phyloP scores from a whole-genome alignment of 1,140 invertebrate genomes.

The Halesus radiatus region DNA sequence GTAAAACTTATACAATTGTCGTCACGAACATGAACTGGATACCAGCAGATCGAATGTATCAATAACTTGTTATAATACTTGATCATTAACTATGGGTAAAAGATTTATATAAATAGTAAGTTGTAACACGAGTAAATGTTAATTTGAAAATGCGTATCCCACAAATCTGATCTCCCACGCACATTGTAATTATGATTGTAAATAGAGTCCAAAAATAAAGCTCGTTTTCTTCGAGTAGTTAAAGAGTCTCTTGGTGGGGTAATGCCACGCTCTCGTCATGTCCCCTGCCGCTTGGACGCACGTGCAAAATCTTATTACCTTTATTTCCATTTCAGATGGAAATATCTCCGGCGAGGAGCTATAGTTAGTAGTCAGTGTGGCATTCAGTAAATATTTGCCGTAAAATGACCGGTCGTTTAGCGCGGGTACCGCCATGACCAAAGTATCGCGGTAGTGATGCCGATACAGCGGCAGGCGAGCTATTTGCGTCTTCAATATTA shows the following conservation, averaged over 20 bases:
- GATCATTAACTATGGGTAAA: too few species aligned
- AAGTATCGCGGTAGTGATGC: not conserved
- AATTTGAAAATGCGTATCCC: not conserved
- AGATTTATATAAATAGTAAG: too few species aligned
- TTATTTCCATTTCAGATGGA: not conserved
- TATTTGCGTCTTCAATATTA: conserved; percentile 5
- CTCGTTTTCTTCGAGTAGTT: not conserved
- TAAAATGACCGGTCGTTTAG: conserved; percentile 6
- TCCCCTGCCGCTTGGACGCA: not conserved
- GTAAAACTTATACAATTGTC: too few species aligned
- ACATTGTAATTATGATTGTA: not conserved
- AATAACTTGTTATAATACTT: too few species aligned
- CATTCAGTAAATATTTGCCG: conserved; percentile 13
- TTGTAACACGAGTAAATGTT: too few species aligned
- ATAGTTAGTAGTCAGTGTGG: not conserved
- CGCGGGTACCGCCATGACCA: not conserved
- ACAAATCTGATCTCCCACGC: not conserved
- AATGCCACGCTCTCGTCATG: not conserved
- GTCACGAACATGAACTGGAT: too few species aligned
- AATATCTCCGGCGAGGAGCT: conserved; percentile 13
- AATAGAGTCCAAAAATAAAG: not conserved
- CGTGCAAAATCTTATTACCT: conserved; percentile 1
- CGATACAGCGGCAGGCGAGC: not conserved
- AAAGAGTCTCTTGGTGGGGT: not conserved
- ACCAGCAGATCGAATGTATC: too few species aligned